Evolutionary conservation across 2,797 vertebrate species (phyloP), one percentile per base, ranked within the genome.

Genomic region (Sebastes hopkinsi): DNA sequence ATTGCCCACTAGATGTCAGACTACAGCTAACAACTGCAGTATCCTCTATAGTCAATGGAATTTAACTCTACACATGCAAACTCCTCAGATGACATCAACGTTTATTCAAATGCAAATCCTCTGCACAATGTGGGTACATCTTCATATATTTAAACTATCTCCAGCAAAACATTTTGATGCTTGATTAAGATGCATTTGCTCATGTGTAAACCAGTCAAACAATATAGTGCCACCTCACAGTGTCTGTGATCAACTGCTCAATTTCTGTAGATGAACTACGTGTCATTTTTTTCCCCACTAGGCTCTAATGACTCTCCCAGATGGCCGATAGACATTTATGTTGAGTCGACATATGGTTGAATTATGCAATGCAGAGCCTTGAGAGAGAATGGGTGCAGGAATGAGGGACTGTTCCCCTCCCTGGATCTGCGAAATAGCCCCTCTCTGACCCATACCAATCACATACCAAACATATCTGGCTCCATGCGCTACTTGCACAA

Each of bases 1-100:
- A 23, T 25, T 58, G 22, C 1, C 90, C 93, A 89, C 90, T 87
- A 92, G 92, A 77, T 93, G 93, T 87, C 92, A 87, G 72, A n/a
- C 75, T 84, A 42, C 4, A 23, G 68, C 86, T 67, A 75, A 67
- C 23, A 87, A 78, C 60, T 20, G n/a, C 50, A 67, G 12, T 8
- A 13, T 1, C 16, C 4, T 18, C 2, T 6, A 3, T 2, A 13
- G 25, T 46, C 8, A 5, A 16, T 34, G 30, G 56, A 23, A 67
- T 22, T 54, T 13, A 20, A n/a, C 11, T 27, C 11, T 14, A 7
- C 55, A 32, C 27, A 59, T 36, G 34, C 32, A 73, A 80, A 12
- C 38, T 27, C 18, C 22, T 78, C 5, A 67, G 5, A 67, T n/a
- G 13, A 32, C 10, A 18, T 29, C 8, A 23, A 55, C 1, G n/a